A percentile compares a stretch with the other conserved stretches of the same genome.
phyloP scores from a whole-genome alignment of 1,140 invertebrate genomes.

The Danaus plexippus region DNA sequence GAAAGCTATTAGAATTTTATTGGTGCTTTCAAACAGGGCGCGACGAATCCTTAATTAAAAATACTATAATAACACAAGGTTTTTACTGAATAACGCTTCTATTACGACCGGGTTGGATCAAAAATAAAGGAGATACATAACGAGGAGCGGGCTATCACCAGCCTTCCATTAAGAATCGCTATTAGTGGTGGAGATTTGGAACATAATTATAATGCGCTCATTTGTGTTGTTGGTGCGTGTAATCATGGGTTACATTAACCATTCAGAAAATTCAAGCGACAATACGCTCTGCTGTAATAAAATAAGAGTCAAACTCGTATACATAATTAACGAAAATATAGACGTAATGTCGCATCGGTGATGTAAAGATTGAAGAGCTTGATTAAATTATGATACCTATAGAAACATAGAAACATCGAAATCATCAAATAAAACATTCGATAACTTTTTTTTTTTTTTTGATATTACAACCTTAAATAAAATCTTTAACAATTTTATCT shows the following conservation, averaged over 20 bases:
- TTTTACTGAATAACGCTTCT: conserved; percentile 12
- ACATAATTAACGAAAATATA: no score
- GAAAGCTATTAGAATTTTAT: conserved; percentile 44
- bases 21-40: conserved; percentile 40
- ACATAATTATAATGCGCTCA: no score
- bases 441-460: no score
- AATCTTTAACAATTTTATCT: background rate
- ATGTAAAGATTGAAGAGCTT: no score
- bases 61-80: conserved; percentile 19
- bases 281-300: background rate
- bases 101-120: conserved; percentile 27
- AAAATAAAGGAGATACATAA: conserved; percentile 43
- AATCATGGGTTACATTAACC: no score
- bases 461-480: background rate
- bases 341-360: no score
- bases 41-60: conserved; percentile 59
- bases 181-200: no score
- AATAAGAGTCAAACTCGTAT: no score
- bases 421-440: no score
- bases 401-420: no score
- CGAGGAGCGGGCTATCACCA: conserved; percentile 42
- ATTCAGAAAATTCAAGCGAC: background rate
- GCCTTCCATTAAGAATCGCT: conserved; percentile 17
- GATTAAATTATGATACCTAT: no score
- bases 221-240: no score